Evolutionary conservation across 2,888 invertebrate genomes (phyloP).

Genomic region (Lucinisca nassula): DNA sequence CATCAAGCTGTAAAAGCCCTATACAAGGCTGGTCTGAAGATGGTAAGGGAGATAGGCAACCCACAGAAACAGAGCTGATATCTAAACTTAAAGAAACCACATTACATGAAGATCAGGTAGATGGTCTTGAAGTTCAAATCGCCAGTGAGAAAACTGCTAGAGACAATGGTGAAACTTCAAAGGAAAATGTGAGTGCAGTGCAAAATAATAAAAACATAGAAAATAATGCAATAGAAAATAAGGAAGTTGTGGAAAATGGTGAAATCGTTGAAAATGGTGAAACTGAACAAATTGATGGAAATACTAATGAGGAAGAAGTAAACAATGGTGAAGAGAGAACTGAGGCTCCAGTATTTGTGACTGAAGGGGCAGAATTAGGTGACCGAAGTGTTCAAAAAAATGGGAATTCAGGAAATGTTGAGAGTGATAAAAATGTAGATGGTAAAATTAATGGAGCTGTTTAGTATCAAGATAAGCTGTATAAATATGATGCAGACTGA

Average conservation of each 20-base stretch:
- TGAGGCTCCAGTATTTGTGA: slow-evolving; percentile 25
- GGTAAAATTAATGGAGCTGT: neutral
- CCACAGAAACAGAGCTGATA: slow-evolving; percentile 38
- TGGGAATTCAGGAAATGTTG: neutral
- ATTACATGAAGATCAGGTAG: slow-evolving; percentile 44
- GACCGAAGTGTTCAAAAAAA: slow-evolving; percentile 30
- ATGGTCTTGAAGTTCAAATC: slow-evolving; percentile 14
- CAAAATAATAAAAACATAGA: neutral
- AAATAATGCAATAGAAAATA: neutral
- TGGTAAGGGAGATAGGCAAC: slow-evolving; percentile 45
- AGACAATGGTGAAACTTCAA: slow-evolving; percentile 17
- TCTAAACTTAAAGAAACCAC: slow-evolving; percentile 43
- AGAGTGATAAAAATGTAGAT: neutral
- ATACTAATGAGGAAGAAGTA: neutral
- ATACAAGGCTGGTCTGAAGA: slow-evolving; percentile 65
- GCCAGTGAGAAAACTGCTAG: slow-evolving; percentile 23
- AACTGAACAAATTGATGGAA: slow-evolving; percentile 1
- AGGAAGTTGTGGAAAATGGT: slow-evolving; percentile 1
- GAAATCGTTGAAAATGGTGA: slow-evolving; percentile 34
- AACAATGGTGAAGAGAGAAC: neutral
- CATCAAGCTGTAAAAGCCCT: slow-evolving; percentile 64
- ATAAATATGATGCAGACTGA: neutral
- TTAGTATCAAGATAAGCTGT: neutral
- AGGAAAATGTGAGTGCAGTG: neutral
- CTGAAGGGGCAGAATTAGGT: slow-evolving; percentile 16